Conservation (phyloP, 2,888 invertebrate species). For the Sepiola atlantica region DNA sequence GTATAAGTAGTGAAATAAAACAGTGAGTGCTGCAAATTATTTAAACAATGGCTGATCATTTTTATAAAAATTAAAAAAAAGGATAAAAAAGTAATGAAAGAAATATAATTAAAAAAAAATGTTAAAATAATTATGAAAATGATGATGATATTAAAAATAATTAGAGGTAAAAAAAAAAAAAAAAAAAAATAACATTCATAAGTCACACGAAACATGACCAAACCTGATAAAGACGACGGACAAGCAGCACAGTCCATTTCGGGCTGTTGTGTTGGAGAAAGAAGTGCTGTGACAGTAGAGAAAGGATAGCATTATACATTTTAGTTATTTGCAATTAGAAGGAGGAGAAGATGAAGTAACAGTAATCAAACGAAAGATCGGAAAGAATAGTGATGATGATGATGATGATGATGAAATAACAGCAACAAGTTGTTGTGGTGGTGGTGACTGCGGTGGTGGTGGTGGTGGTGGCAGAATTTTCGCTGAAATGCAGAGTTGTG, state of each 20-base stretch:
- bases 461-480: neutral
- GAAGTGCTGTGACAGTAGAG: constrained; percentile 22
- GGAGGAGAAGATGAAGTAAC: neutral
- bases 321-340: neutral
- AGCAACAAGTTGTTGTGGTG: constrained; percentile 21
- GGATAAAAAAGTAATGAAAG: neutral
- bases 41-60: neutral
- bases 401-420: neutral
- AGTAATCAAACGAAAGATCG: neutral
- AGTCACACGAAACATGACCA: constrained; percentile 10
- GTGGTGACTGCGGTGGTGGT: neutral
- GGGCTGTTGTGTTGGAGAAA: constrained; percentile 32
- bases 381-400: neutral
- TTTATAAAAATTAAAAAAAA: neutral
- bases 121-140: neutral
- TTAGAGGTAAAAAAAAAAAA: neutral
- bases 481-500: neutral
- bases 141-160: neutral
- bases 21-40: neutral
- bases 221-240: constrained; percentile 32
- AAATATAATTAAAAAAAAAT: neutral
- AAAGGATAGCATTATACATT: constrained; percentile 12
- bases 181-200: neutral
- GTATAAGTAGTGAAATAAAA: neutral
- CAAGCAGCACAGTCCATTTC: constrained; percentile 21